A percentile compares a stretch with the other conserved stretches of the same genome.
Evolutionary conservation across 1,140 invertebrate species (phyloP).

Genomic region (Eurosta solidaginis): DNA sequence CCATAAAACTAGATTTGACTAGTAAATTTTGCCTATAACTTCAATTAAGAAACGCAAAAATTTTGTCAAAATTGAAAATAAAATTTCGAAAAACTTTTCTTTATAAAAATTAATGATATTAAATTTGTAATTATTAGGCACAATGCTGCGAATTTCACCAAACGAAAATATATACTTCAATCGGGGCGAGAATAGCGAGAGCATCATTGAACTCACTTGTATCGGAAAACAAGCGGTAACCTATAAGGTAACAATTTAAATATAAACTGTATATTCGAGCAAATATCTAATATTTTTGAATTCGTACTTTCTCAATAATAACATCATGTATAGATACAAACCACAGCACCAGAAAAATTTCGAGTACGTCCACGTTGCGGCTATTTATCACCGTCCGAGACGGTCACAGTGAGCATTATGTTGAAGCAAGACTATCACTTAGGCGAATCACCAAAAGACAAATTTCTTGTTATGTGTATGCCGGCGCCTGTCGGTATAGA

Average conservation of each 20-base stretch:
- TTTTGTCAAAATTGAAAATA: constrained; percentile 7
- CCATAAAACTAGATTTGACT: neutral
- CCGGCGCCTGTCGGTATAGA: neutral
- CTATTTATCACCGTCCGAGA: constrained; percentile 65
- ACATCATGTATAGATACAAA: constrained; percentile 47
- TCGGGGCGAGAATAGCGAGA: constrained; percentile 31
- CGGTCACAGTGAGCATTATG: constrained; percentile 46
- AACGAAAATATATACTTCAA: constrained; percentile 75
- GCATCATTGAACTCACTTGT: constrained; percentile 35
- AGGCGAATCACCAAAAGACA: constrained; percentile 42
- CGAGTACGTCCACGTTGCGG: constrained; percentile 85
- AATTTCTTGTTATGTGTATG: constrained; percentile 55
- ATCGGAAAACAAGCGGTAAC: constrained; percentile 38
- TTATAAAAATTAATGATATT: constrained; percentile 18
- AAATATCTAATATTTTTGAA: neutral
- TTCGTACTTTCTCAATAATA: constrained; percentile 62
- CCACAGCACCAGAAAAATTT: constrained; percentile 80
- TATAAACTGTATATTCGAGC: neutral
- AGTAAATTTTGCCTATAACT: neutral
- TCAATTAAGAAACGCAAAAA: neutral
- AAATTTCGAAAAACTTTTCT: neutral
- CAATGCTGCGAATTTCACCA: constrained; percentile 61
- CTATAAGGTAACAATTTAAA: constrained; percentile 42
- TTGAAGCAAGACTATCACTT: constrained; percentile 48
- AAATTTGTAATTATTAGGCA: constrained; percentile 33